Evolutionary conservation across 2,113 vertebrate genomes (phyloP).

Genomic region (Triplophysa rosa): DNA sequence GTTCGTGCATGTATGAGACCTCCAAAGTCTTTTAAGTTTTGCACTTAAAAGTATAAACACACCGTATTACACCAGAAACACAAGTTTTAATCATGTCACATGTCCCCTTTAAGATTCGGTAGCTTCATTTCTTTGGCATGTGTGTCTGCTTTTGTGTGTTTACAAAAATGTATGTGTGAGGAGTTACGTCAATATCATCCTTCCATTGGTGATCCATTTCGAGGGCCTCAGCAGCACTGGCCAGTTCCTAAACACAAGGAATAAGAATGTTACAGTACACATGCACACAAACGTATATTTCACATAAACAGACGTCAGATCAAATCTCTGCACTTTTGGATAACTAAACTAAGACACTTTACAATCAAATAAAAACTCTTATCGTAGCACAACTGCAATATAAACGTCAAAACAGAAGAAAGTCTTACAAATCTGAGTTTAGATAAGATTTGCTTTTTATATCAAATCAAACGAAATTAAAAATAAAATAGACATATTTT

Average conservation of each 20-base stretch:
- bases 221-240: constrained; percentile 80
- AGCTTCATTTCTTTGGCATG: not conserved
- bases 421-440: no score
- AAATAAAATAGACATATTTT: not conserved
- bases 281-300: not conserved
- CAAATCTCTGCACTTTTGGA: not conserved
- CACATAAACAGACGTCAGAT: not conserved
- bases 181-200: constrained; percentile 84
- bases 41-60: no score
- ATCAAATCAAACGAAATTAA: not conserved
- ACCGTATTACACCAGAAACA: no score
- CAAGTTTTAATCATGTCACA: no score
- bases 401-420: no score
- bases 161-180: constrained; percentile 1
- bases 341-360: not conserved
- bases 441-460: no score
- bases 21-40: no score
- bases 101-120: not conserved
- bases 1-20: no score
- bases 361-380: not conserved
- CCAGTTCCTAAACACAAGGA: constrained; percentile 78
- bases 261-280: constrained; percentile 4
- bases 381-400: no score
- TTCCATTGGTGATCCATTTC: constrained; percentile 85
- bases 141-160: not conserved